Conservation (phyloP, 2,113 vertebrate species). For the Austrofundulus limnaeus region DNA sequence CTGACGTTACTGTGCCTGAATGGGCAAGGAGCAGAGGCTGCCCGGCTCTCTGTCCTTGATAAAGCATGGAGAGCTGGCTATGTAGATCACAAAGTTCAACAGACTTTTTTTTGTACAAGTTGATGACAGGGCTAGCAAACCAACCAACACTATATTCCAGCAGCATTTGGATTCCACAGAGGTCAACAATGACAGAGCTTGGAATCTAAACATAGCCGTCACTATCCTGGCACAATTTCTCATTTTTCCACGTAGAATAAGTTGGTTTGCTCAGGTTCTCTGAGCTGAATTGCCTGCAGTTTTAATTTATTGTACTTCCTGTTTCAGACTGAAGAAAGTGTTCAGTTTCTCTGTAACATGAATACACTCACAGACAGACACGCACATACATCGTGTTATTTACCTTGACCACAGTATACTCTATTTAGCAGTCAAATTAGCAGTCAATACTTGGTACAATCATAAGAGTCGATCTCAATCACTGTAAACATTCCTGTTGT, state of each 20-base stretch:
- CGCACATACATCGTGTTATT: slow-evolving; percentile 50
- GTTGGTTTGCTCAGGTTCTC: slow-evolving; percentile 42
- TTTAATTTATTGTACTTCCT: slow-evolving; percentile 31
- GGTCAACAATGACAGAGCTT: slow-evolving; percentile 66
- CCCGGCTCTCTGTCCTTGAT: slow-evolving; percentile 65
- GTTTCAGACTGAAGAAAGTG: slow-evolving; percentile 36
- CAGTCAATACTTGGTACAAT: slow-evolving; percentile 34
- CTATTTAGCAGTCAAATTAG: slow-evolving; percentile 41
- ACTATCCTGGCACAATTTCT: slow-evolving; percentile 62
- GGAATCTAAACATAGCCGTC: slow-evolving; percentile 70
- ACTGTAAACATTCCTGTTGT: slow-evolving; percentile 68
- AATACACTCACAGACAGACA: slow-evolving; percentile 53
- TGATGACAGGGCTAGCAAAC: slow-evolving; percentile 68
- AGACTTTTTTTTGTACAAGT: slow-evolving; percentile 76
- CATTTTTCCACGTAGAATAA: slow-evolving; percentile 56
- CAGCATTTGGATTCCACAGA: slow-evolving; percentile 69
- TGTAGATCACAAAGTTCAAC: slow-evolving; percentile 74
- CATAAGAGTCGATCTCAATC: slow-evolving; percentile 40
- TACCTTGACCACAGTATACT: slow-evolving; percentile 45
- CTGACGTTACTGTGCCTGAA: slow-evolving; percentile 80
- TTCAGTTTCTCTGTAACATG: slow-evolving; percentile 45
- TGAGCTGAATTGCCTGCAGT: slow-evolving; percentile 36
- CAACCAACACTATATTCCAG: slow-evolving; percentile 70
- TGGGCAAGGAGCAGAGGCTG: slow-evolving; percentile 72
- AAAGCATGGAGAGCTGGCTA: slow-evolving; percentile 78